Evolutionary conservation across 2,113 vertebrate species (phyloP).

Genomic region (Benitochromis conjunctus): DNA sequence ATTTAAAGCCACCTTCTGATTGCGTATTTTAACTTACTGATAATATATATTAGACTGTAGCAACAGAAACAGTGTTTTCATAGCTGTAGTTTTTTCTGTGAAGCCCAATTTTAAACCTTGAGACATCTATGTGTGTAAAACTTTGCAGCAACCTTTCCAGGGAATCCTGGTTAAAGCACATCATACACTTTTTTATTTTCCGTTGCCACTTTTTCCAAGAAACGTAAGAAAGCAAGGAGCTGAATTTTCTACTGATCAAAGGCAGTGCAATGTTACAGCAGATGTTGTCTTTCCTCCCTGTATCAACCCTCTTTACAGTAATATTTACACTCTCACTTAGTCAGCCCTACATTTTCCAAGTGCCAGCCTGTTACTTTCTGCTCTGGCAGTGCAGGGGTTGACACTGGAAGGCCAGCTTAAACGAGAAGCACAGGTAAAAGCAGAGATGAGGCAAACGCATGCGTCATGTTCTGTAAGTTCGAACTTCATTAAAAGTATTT

Average conservation of each 20-base stretch:
- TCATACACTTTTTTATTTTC: background rate
- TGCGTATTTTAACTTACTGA: background rate
- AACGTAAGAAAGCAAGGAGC: background rate
- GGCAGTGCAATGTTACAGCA: background rate
- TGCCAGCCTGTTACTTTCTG: background rate
- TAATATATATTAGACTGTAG: background rate
- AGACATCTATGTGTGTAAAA: background rate
- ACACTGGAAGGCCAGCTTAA: conserved; percentile 14
- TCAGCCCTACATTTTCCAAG: background rate
- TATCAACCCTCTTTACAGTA: background rate
- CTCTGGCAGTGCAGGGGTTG: background rate
- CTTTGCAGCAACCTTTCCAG: background rate
- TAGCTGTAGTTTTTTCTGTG: background rate
- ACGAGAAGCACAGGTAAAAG: conserved; percentile 51
- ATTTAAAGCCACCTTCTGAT: background rate
- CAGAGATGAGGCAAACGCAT: conserved; percentile 48
- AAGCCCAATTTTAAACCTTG: background rate
- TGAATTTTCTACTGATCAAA: background rate
- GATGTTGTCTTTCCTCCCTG: background rate
- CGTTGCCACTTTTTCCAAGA: background rate
- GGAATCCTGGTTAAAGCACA: background rate
- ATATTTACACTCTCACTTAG: background rate
- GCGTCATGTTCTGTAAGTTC: conserved; percentile 46
- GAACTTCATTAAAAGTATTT: conserved; percentile 28
- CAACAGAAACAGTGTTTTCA: background rate